Evolutionary conservation across 2,888 invertebrate genomes (phyloP).

Genomic region (Lycia hirtaria): DNA sequence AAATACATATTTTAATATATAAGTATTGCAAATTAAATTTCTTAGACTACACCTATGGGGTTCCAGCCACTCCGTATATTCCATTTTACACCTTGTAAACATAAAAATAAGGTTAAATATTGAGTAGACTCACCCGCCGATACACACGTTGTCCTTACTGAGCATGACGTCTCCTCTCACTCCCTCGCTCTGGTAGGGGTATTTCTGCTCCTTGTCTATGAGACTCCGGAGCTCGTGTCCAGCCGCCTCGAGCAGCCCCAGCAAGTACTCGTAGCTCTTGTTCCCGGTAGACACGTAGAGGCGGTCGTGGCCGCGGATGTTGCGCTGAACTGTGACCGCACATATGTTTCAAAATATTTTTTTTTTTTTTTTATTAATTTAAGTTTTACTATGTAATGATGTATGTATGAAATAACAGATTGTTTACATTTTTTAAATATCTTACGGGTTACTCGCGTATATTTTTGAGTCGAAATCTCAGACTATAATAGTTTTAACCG

Average conservation of each 20-base stretch:
- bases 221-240: constrained; percentile 66
- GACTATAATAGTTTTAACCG: no score
- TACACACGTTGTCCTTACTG: constrained; percentile 88
- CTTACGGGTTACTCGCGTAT: no score
- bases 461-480: no score
- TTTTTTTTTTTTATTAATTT: no score
- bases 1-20: background rate
- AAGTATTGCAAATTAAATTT: background rate
- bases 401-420: no score
- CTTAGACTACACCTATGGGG: no score
- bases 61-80: no score
- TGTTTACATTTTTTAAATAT: no score
- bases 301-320: constrained; percentile 95
- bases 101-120: no score
- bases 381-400: no score
- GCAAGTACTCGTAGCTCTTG: constrained; percentile 88
- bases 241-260: constrained; percentile 86
- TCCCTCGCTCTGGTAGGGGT: constrained; percentile 89
- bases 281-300: constrained; percentile 93
- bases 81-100: background rate
- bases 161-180: constrained; percentile 92
- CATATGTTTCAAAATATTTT: no score
- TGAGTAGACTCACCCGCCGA: constrained; percentile 87
- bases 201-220: constrained; percentile 83
- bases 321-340: constrained; percentile 89